These are phyloP conservation scores for Chinchilla lanigera DNA, from an alignment of 2,113 vertebrate species.

Conservation along the genomic window DNA sequence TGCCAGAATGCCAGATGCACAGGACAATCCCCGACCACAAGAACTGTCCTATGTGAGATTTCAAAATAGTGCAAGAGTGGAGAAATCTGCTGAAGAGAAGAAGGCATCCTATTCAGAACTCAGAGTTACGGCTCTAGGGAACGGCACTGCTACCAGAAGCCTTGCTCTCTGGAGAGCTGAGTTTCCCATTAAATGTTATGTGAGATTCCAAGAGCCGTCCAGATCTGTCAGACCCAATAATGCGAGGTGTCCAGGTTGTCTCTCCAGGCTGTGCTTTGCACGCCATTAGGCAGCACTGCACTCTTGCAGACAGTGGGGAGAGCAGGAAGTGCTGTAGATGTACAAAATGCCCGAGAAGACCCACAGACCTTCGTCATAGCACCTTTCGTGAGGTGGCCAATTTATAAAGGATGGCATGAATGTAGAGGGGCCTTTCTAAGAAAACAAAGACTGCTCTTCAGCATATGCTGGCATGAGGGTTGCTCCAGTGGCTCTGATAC, in stretches of 20 bases:
- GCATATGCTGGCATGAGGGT: not conserved
- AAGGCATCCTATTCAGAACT: not conserved
- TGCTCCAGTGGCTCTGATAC: not conserved
- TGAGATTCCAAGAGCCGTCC: not conserved
- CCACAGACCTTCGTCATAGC: not conserved
- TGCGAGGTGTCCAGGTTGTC: not conserved
- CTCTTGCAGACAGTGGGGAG: not conserved
- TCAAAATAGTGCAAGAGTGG: not conserved
- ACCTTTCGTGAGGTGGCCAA: not conserved
- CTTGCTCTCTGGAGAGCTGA: slow-evolving; percentile 46
- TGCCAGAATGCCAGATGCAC: not conserved
- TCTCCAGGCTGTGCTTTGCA: not conserved
- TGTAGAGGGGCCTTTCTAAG: not conserved
- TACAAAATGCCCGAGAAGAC: accelerated
- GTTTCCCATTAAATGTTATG: not conserved
- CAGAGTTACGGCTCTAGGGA: not conserved
- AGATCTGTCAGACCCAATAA: not conserved
- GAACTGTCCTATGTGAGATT: not conserved
- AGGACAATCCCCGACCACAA: not conserved
- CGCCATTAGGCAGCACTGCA: accelerated
- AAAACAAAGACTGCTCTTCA: not conserved
- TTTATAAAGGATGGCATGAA: not conserved
- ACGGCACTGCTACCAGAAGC: not conserved
- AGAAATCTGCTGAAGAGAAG: not conserved
- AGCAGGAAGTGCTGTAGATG: no score